These are phyloP conservation scores for Diloba caeruleocephala DNA, from an alignment of 2,888 invertebrate genomes.

Conservation along the genomic window DNA sequence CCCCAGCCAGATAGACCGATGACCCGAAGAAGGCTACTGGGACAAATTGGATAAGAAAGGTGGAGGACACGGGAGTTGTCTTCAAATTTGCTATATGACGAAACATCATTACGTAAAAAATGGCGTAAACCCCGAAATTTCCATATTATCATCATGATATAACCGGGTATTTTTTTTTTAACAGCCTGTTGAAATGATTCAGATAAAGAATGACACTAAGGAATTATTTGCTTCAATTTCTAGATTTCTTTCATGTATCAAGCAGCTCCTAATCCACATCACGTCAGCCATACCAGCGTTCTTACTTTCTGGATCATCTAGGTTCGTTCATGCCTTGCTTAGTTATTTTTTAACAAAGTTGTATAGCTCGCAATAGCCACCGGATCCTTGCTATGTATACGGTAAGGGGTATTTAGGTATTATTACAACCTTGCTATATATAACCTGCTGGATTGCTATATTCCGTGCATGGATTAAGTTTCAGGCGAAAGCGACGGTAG, in stretches of 20 bases:
- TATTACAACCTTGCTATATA: constrained; percentile 48
- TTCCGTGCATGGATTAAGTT: constrained; percentile 14
- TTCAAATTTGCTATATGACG: too few relatives aligned
- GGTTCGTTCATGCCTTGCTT: constrained; percentile 8
- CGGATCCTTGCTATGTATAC: constrained; percentile 21
- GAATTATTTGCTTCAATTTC: constrained; percentile 1
- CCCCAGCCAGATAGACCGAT: too few relatives aligned
- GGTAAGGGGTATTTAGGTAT: constrained; percentile 48
- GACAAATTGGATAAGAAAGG: too few relatives aligned
- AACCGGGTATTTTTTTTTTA: too few relatives aligned
- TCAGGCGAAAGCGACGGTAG: background rate
- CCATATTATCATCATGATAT: too few relatives aligned
- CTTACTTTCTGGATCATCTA: constrained; percentile 5
- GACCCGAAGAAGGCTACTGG: too few relatives aligned
- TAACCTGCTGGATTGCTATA: too few relatives aligned
- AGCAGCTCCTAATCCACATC: constrained; percentile 13
- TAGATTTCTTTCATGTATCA: constrained; percentile 1
- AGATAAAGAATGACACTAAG: too few relatives aligned
- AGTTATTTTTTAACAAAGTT: constrained; percentile 17
- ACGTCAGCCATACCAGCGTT: constrained; percentile 2
- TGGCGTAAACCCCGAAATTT: too few relatives aligned
- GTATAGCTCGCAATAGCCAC: constrained; percentile 13
- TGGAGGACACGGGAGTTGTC: too few relatives aligned
- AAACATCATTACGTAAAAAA: too few relatives aligned
- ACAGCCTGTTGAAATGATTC: too few relatives aligned